These are phyloP conservation scores for Phyto melanocephala DNA, from an alignment of 2,888 invertebrate species.

Conservation along the genomic window DNA sequence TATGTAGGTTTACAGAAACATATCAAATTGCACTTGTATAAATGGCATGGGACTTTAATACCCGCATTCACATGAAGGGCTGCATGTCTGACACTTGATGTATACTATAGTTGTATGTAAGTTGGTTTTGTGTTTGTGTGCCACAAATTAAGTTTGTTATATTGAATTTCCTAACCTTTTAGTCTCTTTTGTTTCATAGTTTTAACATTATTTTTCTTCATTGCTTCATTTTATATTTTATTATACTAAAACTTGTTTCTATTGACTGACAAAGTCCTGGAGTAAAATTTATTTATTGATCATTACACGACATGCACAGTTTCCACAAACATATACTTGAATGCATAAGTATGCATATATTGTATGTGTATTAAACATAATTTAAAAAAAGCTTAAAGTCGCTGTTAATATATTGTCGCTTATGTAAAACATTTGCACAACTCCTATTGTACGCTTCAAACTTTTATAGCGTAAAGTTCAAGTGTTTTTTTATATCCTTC, in stretches of 20 bases:
- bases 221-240: neutral
- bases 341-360: too few relatives aligned
- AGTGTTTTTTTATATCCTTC: too few relatives aligned
- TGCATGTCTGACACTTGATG: constrained; percentile 54
- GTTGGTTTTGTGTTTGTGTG: neutral
- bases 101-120: neutral
- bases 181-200: constrained; percentile 19
- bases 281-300: constrained; percentile 51
- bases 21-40: constrained; percentile 52
- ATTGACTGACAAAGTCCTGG: constrained; percentile 42
- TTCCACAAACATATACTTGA: neutral
- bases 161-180: constrained; percentile 53
- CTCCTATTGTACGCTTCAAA: too few relatives aligned
- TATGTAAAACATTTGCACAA: too few relatives aligned
- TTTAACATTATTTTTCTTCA: neutral
- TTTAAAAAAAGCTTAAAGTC: too few relatives aligned
- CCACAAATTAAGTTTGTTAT: constrained; percentile 58
- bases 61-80: constrained; percentile 60
- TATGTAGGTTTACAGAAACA: constrained; percentile 37
- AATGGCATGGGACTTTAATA: constrained; percentile 41
- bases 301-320: constrained; percentile 11
- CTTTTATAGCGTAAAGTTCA: too few relatives aligned
- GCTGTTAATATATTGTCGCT: too few relatives aligned
- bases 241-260: constrained; percentile 20
- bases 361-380: too few relatives aligned